Percentiles rank a stretch among this genome's conserved stretches.
These are phyloP conservation scores for Epirrhoe alternata DNA, from an alignment of 2,888 invertebrate species.

Conservation along the genomic window DNA sequence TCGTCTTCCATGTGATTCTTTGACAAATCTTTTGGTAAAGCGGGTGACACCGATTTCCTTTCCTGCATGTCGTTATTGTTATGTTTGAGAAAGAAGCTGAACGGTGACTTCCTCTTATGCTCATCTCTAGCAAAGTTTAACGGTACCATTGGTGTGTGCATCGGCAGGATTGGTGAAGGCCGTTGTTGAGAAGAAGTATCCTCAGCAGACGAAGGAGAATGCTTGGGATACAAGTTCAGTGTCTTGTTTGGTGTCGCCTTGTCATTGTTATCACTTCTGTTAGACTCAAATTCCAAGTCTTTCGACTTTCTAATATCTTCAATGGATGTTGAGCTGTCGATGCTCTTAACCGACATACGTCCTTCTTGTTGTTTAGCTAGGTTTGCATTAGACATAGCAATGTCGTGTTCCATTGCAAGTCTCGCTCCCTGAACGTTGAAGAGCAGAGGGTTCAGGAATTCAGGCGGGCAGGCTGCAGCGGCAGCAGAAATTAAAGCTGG, in stretches of 20 bases:
- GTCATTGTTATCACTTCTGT: slow-evolving; percentile 69
- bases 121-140: slow-evolving; percentile 70
- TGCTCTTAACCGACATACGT: slow-evolving; percentile 75
- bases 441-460: slow-evolving; percentile 87
- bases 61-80: slow-evolving; percentile 65
- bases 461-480: slow-evolving; percentile 84
- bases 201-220: slow-evolving; percentile 88
- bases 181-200: slow-evolving; percentile 87
- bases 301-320: slow-evolving; percentile 73
- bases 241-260: slow-evolving; percentile 85
- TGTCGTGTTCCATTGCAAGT: slow-evolving; percentile 80
- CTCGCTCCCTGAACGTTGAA: slow-evolving; percentile 86
- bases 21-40: slow-evolving; percentile 71
- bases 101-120: slow-evolving; percentile 70
- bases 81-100: slow-evolving; percentile 66
- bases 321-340: slow-evolving; percentile 74
- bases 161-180: slow-evolving; percentile 88
- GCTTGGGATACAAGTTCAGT: slow-evolving; percentile 77
- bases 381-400: slow-evolving; percentile 81
- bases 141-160: slow-evolving; percentile 66
- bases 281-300: slow-evolving; percentile 65
- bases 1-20: slow-evolving; percentile 65
- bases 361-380: slow-evolving; percentile 81
- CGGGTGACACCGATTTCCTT: slow-evolving; percentile 61
- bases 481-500: slow-evolving; percentile 82